phyloP scores from a whole-genome alignment of 2,113 vertebrate genomes.

The Narcine bancroftii region DNA sequence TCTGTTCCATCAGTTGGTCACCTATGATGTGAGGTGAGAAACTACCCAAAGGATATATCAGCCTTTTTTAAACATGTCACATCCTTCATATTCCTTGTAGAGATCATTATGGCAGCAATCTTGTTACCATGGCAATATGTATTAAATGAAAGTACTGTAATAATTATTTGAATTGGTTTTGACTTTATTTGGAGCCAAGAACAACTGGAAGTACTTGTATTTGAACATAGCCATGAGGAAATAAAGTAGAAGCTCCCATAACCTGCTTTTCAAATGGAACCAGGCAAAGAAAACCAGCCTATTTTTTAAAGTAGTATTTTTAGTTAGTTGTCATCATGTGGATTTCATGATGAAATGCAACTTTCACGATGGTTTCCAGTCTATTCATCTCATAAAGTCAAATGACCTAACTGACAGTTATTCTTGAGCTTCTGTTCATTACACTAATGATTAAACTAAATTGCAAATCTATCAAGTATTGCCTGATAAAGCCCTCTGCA shows the following conservation, averaged over 20 bases:
- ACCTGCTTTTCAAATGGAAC: not conserved
- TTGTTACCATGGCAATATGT: not conserved
- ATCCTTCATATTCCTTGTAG: not conserved
- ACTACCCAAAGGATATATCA: not conserved
- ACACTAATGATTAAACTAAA: not conserved
- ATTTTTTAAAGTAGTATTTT: not conserved
- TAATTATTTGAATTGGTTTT: not conserved
- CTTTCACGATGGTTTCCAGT: not conserved
- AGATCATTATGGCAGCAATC: not conserved
- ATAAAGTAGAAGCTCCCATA: not conserved
- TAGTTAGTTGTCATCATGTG: not conserved
- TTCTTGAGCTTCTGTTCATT: not conserved
- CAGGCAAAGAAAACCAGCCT: not conserved
- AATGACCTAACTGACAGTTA: not conserved
- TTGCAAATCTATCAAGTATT: not conserved
- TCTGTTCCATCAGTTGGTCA: not conserved
- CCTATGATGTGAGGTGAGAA: not conserved
- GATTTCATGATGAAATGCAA: not conserved
- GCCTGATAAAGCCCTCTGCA: not conserved
- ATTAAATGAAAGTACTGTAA: not conserved
- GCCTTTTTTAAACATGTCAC: not conserved
- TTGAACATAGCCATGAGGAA: not conserved
- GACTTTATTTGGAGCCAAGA: not conserved
- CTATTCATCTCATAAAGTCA: not conserved
- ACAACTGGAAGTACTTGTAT: not conserved